phyloP scores from a whole-genome alignment of 2,797 vertebrate species.

The Leptoclinus maculatus region DNA sequence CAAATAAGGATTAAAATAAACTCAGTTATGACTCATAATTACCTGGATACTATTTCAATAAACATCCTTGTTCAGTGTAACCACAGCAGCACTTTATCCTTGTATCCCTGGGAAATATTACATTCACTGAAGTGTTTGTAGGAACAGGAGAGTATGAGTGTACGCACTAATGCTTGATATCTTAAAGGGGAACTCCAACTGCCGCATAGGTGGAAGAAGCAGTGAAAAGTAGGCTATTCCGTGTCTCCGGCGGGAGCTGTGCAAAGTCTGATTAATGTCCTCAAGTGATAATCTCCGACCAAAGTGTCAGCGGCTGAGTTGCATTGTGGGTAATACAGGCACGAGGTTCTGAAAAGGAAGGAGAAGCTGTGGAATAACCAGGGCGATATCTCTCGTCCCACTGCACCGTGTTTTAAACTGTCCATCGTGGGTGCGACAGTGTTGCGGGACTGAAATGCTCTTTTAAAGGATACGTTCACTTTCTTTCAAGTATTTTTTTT shows the following conservation, averaged over 20 bases:
- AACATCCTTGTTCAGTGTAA: neutral
- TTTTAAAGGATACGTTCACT: neutral
- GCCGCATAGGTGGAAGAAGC: neutral
- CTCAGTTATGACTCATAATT: conserved; percentile 13
- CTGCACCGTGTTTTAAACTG: neutral
- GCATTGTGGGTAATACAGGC: neutral
- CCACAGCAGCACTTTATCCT: neutral
- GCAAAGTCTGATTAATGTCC: neutral
- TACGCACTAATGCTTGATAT: neutral
- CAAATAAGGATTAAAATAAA: neutral
- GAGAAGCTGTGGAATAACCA: neutral
- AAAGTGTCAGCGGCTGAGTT: neutral
- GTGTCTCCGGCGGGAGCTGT: neutral
- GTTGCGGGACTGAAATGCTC: neutral
- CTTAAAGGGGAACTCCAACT: neutral
- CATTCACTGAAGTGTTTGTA: neutral
- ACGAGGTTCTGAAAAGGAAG: neutral
- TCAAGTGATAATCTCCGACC: neutral
- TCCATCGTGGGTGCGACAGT: neutral
- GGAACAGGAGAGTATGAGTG: neutral
- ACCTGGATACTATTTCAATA: conserved; percentile 8
- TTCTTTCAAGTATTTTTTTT: neutral
- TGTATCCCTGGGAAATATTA: neutral
- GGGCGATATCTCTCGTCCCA: neutral
- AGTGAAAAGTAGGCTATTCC: neutral